Conservation (phyloP, 2,113 vertebrate species). For the Neoarius graeffei region DNA sequence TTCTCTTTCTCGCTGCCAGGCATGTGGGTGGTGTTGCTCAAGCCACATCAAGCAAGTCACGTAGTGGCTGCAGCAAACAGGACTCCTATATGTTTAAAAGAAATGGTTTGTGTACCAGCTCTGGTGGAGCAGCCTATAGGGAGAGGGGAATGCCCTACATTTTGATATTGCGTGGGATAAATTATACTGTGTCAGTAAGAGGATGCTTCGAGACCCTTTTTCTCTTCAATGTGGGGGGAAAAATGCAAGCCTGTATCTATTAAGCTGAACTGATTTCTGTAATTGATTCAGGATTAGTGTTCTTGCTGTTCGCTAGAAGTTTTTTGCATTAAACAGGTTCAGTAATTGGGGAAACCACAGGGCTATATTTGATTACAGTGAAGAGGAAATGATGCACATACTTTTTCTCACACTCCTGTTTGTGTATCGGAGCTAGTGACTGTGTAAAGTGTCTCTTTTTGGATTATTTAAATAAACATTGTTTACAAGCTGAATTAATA, state of each 20-base stretch:
- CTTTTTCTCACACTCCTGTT: background rate
- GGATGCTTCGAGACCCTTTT: slow-evolving; percentile 12
- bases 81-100: slow-evolving; percentile 35
- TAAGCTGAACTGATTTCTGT: background rate
- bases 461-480: slow-evolving; percentile 43
- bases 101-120: slow-evolving; percentile 19
- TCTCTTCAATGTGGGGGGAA: background rate
- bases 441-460: slow-evolving; percentile 5
- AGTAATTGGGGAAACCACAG: slow-evolving; percentile 37
- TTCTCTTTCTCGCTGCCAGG: slow-evolving; percentile 30
- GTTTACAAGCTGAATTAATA: background rate
- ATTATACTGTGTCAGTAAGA: background rate
- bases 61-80: slow-evolving; percentile 43
- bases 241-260: slow-evolving; percentile 13
- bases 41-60: slow-evolving; percentile 30
- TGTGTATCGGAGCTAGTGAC: background rate
- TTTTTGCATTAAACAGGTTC: slow-evolving; percentile 46
- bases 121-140: slow-evolving; percentile 25
- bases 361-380: slow-evolving; percentile 59
- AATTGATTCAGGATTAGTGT: slow-evolving; percentile 15
- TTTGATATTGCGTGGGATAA: slow-evolving; percentile 13
- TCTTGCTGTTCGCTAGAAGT: background rate
- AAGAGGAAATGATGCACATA: slow-evolving; percentile 39
- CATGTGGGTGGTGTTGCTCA: slow-evolving; percentile 49
- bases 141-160: slow-evolving; percentile 6